Evolutionary conservation across 2,113 vertebrate species (phyloP).

Genomic region (Cyprinus carpio): DNA sequence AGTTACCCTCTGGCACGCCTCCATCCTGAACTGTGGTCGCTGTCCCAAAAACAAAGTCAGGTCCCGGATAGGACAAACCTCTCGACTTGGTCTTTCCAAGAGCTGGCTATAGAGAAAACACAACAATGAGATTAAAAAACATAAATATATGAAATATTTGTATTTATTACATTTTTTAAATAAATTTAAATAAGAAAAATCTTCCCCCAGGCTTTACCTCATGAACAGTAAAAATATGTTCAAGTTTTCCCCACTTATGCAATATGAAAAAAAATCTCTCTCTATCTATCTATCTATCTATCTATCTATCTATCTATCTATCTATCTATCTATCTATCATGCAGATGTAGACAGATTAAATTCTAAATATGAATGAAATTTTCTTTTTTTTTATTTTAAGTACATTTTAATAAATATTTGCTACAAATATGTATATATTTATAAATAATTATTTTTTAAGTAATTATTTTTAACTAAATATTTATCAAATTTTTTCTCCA

Average conservation of each 20-base stretch:
- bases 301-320: no score
- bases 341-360: no score
- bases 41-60: constrained; percentile 77
- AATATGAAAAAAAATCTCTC: not conserved
- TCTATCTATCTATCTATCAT: no score
- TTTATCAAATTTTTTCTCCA: not conserved
- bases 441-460: no score
- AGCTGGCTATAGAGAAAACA: constrained; percentile 69
- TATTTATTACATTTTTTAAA: not conserved
- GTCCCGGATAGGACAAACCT: constrained; percentile 74
- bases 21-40: constrained; percentile 70
- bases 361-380: no score
- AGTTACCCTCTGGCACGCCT: constrained; percentile 81
- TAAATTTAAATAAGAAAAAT: not conserved
- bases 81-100: constrained; percentile 76
- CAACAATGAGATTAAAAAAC: not conserved
- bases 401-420: not conserved
- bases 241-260: not conserved
- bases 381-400: not conserved
- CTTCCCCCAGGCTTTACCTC: not conserved
- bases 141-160: not conserved
- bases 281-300: no score
- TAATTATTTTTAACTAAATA: not conserved
- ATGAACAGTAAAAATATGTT: not conserved
- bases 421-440: no score